Base-by-base conservation (phyloP, 1,140 invertebrate genomes). In the Stegodyphus mimosarum region DNA sequence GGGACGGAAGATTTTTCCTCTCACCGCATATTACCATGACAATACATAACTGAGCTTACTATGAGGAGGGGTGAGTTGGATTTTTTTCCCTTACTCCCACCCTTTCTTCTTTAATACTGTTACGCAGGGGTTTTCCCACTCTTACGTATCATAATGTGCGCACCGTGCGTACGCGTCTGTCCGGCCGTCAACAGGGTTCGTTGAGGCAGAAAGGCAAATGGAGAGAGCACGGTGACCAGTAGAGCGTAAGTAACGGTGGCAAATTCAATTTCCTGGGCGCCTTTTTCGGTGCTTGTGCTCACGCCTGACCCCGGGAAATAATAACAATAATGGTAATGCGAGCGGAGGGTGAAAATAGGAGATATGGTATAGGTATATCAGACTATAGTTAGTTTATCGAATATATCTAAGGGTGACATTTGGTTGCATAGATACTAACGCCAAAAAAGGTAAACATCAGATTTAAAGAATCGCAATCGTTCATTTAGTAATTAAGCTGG, bases 291-390 rank as follows among this genome's bases (percentile, higher is more conserved):
- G 64, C 64, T 67, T 17, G 11, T 67, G 64, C n/a, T 67, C 64
- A 67, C 64, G 64, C 64, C 64, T 18, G 11, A 17, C 64, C 17
- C 7, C n/a, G 64, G n/a, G 64, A 67, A 67, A 67, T 67, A 67
- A 67, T 67, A 67, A 67, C 64, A 67, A 67, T 67, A 67, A 67
- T 17, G 64, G 64, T 67, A 67, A 67, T 67, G 11, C 64, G n/a
- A 67, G 17, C 1, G 64, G 6, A 67, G 17, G 64, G 64, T n/a
- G 64, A 67, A 67, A 67, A 15, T 7, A 67, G 17, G 17, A 67
- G n/a, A 17, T 13, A 67, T 67, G 55, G 55, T 33, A 33, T 33
- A 33, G 33, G 33, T 33, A 33, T 33, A 33, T 33, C 33, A 33
- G 33, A 33, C 33, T 3, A 33, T 33, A 33, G 33, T 3, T 33